These are phyloP conservation scores for Poecilia latipinna DNA, from an alignment of 2,113 vertebrate species.

Conservation along the genomic window DNA sequence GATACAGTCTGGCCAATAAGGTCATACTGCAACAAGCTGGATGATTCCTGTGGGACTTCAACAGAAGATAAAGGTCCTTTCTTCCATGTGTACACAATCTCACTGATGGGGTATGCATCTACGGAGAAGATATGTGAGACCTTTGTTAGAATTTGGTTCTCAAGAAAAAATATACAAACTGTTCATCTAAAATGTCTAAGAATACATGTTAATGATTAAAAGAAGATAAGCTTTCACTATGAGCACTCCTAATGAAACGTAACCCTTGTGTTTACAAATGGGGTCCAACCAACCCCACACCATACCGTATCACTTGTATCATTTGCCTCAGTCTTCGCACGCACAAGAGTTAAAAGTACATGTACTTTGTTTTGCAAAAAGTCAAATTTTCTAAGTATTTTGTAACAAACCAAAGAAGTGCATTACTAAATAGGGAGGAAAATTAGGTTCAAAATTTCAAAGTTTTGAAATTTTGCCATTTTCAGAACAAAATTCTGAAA, in stretches of 20 bases:
- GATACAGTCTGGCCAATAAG: constrained; percentile 85
- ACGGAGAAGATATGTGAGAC: not conserved
- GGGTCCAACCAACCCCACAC: too few species aligned
- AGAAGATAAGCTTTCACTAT: not conserved
- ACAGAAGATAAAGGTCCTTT: constrained; percentile 83
- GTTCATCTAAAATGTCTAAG: not conserved
- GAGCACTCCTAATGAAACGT: not conserved
- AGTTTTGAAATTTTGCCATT: not conserved
- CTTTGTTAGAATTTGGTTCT: not conserved
- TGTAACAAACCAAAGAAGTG: not conserved
- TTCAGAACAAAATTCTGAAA: not conserved
- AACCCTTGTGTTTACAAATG: too few species aligned
- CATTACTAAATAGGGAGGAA: not conserved
- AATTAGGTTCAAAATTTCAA: too few species aligned
- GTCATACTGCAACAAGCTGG: constrained; percentile 84
- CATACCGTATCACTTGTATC: too few species aligned
- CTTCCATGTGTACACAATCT: constrained; percentile 87
- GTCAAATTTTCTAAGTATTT: not conserved
- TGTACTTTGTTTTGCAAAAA: not conserved
- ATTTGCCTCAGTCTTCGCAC: too few species aligned
- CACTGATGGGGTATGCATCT: constrained; percentile 86
- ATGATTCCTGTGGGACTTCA: constrained; percentile 84
- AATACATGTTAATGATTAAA: not conserved
- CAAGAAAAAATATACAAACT: not conserved
- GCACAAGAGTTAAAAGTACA: not conserved